A percentile compares a stretch with the other conserved stretches of the same genome.
Conservation (phyloP, 2,888 invertebrate genomes). For the Caenorhabditis sp. region DNA sequence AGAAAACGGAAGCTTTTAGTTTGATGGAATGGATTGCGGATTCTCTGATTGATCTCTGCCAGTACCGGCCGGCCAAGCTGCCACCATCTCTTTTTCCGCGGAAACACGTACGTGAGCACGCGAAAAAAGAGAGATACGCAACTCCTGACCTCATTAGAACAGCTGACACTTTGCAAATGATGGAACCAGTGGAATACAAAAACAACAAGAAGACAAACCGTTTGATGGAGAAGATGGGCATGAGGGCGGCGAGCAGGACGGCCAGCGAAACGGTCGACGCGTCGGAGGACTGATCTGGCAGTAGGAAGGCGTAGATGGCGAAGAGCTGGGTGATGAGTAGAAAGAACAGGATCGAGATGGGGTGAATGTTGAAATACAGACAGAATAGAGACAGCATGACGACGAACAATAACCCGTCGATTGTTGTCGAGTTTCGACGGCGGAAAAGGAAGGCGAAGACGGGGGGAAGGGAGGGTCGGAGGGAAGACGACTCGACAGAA, state of each 20-base stretch:
- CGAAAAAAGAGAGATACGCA: slow-evolving; percentile 11
- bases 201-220: slow-evolving; percentile 51
- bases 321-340: slow-evolving; percentile 30
- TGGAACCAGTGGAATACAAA: slow-evolving; percentile 9
- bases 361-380: slow-evolving; percentile 47
- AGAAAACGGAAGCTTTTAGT: neutral
- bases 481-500: slow-evolving; percentile 26
- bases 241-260: slow-evolving; percentile 38
- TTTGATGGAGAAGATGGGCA: slow-evolving; percentile 57
- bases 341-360: slow-evolving; percentile 38
- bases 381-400: slow-evolving; percentile 41
- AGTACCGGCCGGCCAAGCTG: neutral
- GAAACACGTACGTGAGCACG: slow-evolving; percentile 38
- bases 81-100: slow-evolving; percentile 8
- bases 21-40: neutral
- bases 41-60: slow-evolving; percentile 28
- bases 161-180: slow-evolving; percentile 32
- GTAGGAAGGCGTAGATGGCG: slow-evolving; percentile 24
- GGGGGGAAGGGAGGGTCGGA: slow-evolving; percentile 5
- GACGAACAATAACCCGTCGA: slow-evolving; percentile 32
- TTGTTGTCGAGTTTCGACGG: slow-evolving; percentile 30
- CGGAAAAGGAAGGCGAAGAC: slow-evolving; percentile 3
- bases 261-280: neutral
- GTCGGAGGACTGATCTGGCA: slow-evolving; percentile 27
- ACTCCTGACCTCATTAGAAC: slow-evolving; percentile 60